Evolutionary conservation across 2,797 vertebrate species (phyloP), one percentile per base, ranked within the genome.

Genomic region (Cynodonichthys magdalenae): DNA sequence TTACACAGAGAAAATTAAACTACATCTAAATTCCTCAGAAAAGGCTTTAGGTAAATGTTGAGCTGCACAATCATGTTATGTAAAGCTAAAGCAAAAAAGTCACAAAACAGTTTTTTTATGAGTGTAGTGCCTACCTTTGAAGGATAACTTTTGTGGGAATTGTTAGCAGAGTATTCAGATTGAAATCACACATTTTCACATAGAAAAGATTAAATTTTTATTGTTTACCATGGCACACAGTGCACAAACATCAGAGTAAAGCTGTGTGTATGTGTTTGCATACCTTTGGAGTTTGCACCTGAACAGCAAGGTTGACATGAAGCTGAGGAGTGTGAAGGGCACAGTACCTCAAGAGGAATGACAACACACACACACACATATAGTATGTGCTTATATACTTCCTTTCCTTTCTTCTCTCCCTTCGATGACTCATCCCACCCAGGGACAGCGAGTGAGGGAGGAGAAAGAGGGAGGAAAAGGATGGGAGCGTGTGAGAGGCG

Each of bases 351-450:
- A 60, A 81, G 87, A 88, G 84, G 68, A 86, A 82, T 80, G 77
- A 85, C 79, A 86, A 59, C 59, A 72, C 66, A 70, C 68, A 62
- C 54, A 63, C 48, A 28, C 44, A 54, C 65, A 78, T 54, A 66
- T 66, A 76, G 67, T 61, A 74, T 66, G 58, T 66, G 63, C 58
- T 34, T 56, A 81, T 63, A 77, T 84, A 80, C 77, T 74, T 77
- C 75, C 70, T 80, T 77, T 83, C 77, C 59, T 66, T 71, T 80
- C 83, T 68, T 70, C 77, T 80, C 83, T 81, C 79, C 74, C 79
- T 80, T 84, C 63, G 82, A 87, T 91, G 91, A 91, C 82, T 91
- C 90, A 91, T 91, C 88, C 84, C 87, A 87, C 87, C 83, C 78
- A 82, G 87, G 85, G 87, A 89, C 78, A 63, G 60, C 24, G 65